A percentile compares a stretch with the other conserved stretches of the same genome.
phyloP scores from a whole-genome alignment of 2,888 invertebrate genomes.

The Latrodectus hesperus region DNA sequence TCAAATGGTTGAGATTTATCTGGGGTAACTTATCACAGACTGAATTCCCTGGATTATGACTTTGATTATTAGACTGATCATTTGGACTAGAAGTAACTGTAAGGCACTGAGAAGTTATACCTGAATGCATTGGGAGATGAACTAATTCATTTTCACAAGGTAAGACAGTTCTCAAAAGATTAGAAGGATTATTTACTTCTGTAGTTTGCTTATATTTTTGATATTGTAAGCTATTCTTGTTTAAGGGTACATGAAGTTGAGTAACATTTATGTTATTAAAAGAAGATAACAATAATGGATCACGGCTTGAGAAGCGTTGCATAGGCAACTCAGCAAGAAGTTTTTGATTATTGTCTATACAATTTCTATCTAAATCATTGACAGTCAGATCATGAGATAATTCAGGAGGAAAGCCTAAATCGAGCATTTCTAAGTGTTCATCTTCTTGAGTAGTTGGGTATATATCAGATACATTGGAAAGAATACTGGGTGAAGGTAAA shows the following conservation, averaged over 20 bases:
- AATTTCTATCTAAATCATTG: constrained; percentile 32
- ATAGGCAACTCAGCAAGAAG: constrained; percentile 54
- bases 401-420: constrained; percentile 51
- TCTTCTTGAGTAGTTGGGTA: constrained; percentile 31
- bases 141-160: constrained; percentile 56
- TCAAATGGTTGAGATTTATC: constrained; percentile 64
- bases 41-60: constrained; percentile 44
- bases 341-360: constrained; percentile 50
- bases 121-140: constrained; percentile 61
- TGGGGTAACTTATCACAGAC: constrained; percentile 67
- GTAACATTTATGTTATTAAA: constrained; percentile 26
- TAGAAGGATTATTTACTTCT: neutral
- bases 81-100: constrained; percentile 58
- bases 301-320: constrained; percentile 41
- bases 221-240: constrained; percentile 42
- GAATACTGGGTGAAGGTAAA: constrained; percentile 48
- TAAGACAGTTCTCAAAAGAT: constrained; percentile 45
- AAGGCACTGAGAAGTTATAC: constrained; percentile 61
- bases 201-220: constrained; percentile 32
- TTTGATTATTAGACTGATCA: constrained; percentile 58
- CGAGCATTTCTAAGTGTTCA: constrained; percentile 56
- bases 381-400: constrained; percentile 41
- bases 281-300: constrained; percentile 49
- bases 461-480: constrained; percentile 61
- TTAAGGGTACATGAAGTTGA: constrained; percentile 23